These are phyloP conservation scores for Ophioninae sp. DNA, from an alignment of 2,888 invertebrate genomes.

Conservation along the genomic window DNA sequence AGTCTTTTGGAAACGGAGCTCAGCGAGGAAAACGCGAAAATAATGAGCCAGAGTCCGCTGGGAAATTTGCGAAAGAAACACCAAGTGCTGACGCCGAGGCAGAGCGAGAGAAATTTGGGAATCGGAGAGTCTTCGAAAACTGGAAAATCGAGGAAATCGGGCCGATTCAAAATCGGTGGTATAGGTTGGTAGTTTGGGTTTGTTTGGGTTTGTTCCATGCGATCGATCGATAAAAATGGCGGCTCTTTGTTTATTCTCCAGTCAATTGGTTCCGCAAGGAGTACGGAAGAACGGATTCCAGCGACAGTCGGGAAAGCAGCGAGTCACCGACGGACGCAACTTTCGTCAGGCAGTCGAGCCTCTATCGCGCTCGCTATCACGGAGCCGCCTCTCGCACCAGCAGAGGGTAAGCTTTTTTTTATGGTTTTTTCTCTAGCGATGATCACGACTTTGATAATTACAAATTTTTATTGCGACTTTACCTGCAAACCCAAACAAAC, in stretches of 20 bases:
- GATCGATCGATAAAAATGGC: not conserved
- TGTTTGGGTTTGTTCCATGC: not conserved
- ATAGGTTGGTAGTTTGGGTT: conserved; percentile 82
- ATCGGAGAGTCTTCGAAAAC: conserved; percentile 79
- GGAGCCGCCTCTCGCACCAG: conserved; percentile 72
- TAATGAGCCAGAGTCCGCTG: conserved; percentile 88
- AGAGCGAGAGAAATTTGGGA: conserved; percentile 89
- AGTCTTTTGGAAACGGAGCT: conserved; percentile 91
- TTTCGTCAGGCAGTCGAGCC: conserved; percentile 81
- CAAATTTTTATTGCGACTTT: not conserved
- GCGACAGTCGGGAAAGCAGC: conserved; percentile 83
- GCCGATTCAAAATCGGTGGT: conserved; percentile 87
- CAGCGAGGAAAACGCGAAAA: conserved; percentile 87
- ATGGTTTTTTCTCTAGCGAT: too few species aligned
- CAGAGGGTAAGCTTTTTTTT: conserved; percentile 71
- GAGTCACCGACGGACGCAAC: conserved; percentile 83
- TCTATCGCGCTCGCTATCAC: conserved; percentile 78
- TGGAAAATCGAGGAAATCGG: conserved; percentile 55
- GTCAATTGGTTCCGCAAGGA: conserved; percentile 85
- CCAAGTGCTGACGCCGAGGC: conserved; percentile 90
- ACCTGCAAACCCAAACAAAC: too few species aligned
- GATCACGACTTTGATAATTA: too few species aligned
- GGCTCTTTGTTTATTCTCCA: conserved; percentile 65
- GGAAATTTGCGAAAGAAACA: conserved; percentile 89
- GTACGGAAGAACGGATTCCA: conserved; percentile 81